Base-by-base conservation (phyloP, 2,888 invertebrate species). In the Trileptium ribeirensis region DNA sequence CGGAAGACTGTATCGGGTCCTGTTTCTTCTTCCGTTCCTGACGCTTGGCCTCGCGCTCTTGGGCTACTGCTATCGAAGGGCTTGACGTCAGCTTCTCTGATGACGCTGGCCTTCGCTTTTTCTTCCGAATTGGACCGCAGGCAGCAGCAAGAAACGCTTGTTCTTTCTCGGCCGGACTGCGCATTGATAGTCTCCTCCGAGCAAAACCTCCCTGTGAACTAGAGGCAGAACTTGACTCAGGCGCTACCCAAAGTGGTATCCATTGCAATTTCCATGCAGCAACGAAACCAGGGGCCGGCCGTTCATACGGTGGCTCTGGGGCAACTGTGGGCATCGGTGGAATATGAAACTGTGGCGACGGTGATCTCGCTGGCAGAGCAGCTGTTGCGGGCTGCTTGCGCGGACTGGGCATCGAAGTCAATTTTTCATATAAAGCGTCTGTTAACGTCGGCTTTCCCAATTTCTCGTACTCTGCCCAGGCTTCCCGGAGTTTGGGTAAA, bases 371-470 rank as follows among this genome's bases (percentile, higher is more conserved):
- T n/a, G n/a, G n/a, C n/a, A n/a, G n/a, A n/a, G n/a, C n/a, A n/a
- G n/a, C n/a, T n/a, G n/a, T n/a, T n/a, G n/a, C n/a, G n/a, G 51
- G 24, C 8, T 8, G 8, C 24, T 51, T 51, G 51, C 51, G 51
- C 24, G 51, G 51, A 51, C 51, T 51, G 8, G 51, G 51, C 51
- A 51, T 8, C 24, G 51, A 51, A 15, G 51, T 38, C 77, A 75
- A n/a, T n/a, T 24, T n/a, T 38, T 75, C 77, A 75, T 75, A 75
- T 36, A 38, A 36, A 19, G 77, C 34, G 36, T 75, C 77, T 29
- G 77, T 38, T 39, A 75, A 36, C 39, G n/a, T 19, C 36, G 77
- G 77, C 39, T 75, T 75, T 8, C 39, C 39, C 8, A 3, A 36
- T n/a, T 75, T 39, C 15, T 37, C 39, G 29, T 39, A 75, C 39